Percentiles rank a stretch among this genome's conserved stretches.
These are phyloP conservation scores for Drosophila koepferae DNA, from an alignment of 2,888 invertebrate genomes.

Conservation along the genomic window DNA sequence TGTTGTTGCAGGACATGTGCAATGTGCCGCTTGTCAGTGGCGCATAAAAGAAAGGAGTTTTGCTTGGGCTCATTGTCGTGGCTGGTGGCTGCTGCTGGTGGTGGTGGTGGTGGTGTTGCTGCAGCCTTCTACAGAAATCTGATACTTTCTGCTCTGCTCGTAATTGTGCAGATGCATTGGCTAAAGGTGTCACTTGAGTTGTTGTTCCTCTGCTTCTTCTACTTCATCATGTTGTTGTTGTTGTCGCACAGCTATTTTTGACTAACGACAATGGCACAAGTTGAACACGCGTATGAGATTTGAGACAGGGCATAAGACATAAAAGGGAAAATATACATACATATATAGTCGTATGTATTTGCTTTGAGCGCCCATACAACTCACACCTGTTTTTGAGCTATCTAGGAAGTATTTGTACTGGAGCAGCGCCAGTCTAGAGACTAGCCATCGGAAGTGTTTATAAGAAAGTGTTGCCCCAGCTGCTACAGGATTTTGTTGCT, in stretches of 20 bases:
- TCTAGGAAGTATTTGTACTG: conserved; percentile 32
- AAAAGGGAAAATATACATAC: conserved; percentile 13
- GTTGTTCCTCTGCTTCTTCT: conserved; percentile 39
- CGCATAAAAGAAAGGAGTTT: conserved; percentile 80
- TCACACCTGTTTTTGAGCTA: conserved; percentile 47
- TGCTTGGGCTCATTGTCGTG: conserved; percentile 48
- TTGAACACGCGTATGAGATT: conserved; percentile 73
- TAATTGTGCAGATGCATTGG: conserved; percentile 80
- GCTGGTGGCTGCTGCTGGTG: conserved; percentile 46
- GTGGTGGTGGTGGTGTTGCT: conserved; percentile 45
- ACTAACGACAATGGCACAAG: conserved; percentile 73
- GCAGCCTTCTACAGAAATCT: conserved; percentile 72
- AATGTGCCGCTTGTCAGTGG: conserved; percentile 81
- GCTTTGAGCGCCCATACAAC: conserved; percentile 4
- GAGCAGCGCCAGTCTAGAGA: conserved; percentile 15
- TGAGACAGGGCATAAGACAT: conserved; percentile 26
- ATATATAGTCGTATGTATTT: neutral
- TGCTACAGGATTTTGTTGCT: conserved; percentile 5
- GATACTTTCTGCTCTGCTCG: conserved; percentile 69
- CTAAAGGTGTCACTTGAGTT: conserved; percentile 77
- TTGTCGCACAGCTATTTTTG: conserved; percentile 64
- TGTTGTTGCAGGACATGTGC: conserved; percentile 71
- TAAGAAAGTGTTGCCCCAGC: conserved; percentile 36
- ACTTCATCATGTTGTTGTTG: conserved; percentile 33
- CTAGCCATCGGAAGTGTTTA: conserved; percentile 23